These are phyloP conservation scores for Megalops cyprinoides DNA, from an alignment of 2,797 vertebrate species.

Conservation along the genomic window DNA sequence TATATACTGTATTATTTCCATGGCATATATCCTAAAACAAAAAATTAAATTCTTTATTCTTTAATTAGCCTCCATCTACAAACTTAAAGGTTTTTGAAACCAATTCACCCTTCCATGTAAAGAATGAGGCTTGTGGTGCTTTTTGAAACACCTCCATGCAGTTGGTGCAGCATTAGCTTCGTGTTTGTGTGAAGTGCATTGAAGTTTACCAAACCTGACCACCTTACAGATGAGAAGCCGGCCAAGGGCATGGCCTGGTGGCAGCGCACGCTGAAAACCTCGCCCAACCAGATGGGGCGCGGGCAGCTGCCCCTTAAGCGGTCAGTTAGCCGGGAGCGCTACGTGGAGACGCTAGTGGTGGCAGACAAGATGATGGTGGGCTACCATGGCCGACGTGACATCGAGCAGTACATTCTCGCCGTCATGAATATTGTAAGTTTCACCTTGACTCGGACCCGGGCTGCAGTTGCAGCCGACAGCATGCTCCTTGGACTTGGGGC, in stretches of 20 bases:
- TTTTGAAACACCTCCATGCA: no score
- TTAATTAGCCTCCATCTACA: no score
- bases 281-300: slow-evolving; percentile 84
- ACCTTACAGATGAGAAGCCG: slow-evolving; percentile 86
- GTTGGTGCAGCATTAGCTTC: no score
- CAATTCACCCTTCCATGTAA: neutral
- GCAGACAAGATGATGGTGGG: slow-evolving; percentile 99
- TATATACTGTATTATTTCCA: no score
- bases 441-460: slow-evolving; percentile 65
- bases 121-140: neutral
- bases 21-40: no score
- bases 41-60: no score
- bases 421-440: slow-evolving; percentile 99
- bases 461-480: neutral
- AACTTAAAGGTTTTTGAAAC: no score
- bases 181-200: no score
- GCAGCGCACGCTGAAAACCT: slow-evolving; percentile 85
- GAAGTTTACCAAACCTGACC: no score
- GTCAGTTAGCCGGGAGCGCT: slow-evolving; percentile 92
- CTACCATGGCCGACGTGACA: slow-evolving; percentile 94
- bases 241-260: slow-evolving; percentile 90
- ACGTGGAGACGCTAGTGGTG: slow-evolving; percentile 97
- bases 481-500: neutral
- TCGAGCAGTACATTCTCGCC: slow-evolving; percentile 97
- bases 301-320: slow-evolving; percentile 93